Percentiles rank a stretch among this genome's conserved stretches.
phyloP scores from a whole-genome alignment of 2,888 invertebrate genomes.

The Ornithoptera priamus region DNA sequence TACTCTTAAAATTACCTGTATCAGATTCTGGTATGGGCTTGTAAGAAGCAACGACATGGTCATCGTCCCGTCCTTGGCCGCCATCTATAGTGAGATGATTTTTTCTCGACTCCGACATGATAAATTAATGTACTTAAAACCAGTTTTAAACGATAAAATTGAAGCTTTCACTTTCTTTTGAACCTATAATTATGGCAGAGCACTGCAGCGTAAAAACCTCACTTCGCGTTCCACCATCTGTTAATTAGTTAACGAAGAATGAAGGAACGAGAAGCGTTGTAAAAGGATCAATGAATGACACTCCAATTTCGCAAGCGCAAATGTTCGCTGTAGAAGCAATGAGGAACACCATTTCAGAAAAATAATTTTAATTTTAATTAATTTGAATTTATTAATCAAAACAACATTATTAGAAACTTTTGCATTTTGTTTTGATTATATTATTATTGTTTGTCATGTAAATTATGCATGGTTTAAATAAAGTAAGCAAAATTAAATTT shows the following conservation, averaged over 20 bases:
- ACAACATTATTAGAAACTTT: not conserved
- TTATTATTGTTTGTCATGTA: too few species aligned
- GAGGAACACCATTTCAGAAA: not conserved
- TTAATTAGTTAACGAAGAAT: conserved; percentile 28
- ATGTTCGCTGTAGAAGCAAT: not conserved
- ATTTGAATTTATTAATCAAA: not conserved
- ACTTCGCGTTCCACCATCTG: conserved; percentile 34
- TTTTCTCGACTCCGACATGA: conserved; percentile 69
- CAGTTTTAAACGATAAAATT: conserved; percentile 38
- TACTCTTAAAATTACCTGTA: conserved; percentile 68
- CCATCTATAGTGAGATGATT: conserved; percentile 71
- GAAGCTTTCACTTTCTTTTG: conserved; percentile 34
- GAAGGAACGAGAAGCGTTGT: conserved; percentile 4
- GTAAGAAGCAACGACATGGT: conserved; percentile 74
- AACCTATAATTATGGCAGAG: conserved; percentile 7
- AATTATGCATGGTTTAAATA: too few species aligned
- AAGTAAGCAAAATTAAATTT: too few species aligned
- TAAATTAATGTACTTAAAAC: conserved; percentile 37
- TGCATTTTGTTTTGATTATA: too few species aligned
- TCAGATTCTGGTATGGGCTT: conserved; percentile 81
- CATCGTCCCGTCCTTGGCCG: conserved; percentile 68
- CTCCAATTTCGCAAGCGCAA: conserved; percentile 8
- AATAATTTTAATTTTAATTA: not conserved
- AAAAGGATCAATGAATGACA: conserved; percentile 13
- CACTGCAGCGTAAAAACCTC: conserved; percentile 5